Conservation (phyloP, 1,140 invertebrate genomes). For the Drosophila willistoni region DNA sequence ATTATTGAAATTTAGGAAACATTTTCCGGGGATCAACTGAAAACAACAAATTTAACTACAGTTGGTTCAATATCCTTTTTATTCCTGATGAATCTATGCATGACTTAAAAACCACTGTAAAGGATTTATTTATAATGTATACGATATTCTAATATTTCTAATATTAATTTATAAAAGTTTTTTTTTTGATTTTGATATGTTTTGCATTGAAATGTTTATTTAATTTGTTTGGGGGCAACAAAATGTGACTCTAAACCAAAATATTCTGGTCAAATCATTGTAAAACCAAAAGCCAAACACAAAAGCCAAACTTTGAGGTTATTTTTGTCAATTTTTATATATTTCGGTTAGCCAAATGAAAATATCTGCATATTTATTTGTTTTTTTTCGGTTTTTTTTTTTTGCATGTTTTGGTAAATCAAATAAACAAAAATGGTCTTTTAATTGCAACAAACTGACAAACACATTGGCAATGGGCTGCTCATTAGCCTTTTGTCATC, state of each 20-base stretch:
- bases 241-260: constrained; percentile 53
- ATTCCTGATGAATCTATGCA: too few relatives aligned
- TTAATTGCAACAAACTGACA: constrained; percentile 20
- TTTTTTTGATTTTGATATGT: not conserved
- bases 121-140: constrained; percentile 5
- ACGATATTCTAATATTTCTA: constrained; percentile 3
- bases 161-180: constrained; percentile 12
- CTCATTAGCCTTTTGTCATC: constrained; percentile 67
- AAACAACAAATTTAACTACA: too few relatives aligned
- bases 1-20: too few relatives aligned
- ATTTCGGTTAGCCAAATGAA: constrained; percentile 18
- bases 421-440: constrained; percentile 55
- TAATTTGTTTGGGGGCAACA: constrained; percentile 65
- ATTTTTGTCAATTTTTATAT: constrained; percentile 29
- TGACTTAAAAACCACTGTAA: not conserved
- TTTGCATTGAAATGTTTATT: constrained; percentile 29
- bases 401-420: constrained; percentile 64
- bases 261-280: constrained; percentile 63
- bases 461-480: constrained; percentile 29
- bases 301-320: constrained; percentile 80
- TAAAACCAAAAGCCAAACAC: constrained; percentile 73
- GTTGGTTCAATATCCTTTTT: too few relatives aligned
- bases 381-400: constrained; percentile 19
- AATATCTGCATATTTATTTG: constrained; percentile 28
- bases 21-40: too few relatives aligned